phyloP scores from a whole-genome alignment of 2,888 invertebrate genomes.

The Laothoe populi region DNA sequence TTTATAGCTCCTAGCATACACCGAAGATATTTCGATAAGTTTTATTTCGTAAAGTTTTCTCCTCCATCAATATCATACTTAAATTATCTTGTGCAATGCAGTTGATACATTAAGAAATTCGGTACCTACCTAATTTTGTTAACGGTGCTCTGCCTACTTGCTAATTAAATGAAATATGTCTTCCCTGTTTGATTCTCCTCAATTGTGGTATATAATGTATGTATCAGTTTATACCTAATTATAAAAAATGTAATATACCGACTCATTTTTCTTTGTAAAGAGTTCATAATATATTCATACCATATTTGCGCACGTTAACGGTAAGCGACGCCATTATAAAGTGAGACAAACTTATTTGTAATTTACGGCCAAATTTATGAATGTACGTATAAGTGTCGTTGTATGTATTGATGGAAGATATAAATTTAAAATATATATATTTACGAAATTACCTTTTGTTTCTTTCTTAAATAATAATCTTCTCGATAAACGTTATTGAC shows the following conservation, averaged over 20 bases:
- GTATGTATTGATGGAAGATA: conserved; percentile 86
- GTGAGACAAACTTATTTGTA: conserved; percentile 67
- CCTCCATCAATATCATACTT: conserved; percentile 84
- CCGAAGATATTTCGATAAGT: conserved; percentile 85
- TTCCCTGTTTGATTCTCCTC: conserved; percentile 62
- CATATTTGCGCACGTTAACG: conserved; percentile 24
- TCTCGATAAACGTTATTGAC: background rate
- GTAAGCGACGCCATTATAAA: conserved; percentile 66
- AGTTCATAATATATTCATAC: conserved; percentile 15
- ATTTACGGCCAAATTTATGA: conserved; percentile 75
- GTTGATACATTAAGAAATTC: conserved; percentile 52
- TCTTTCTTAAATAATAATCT: conserved; percentile 37
- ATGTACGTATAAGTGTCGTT: conserved; percentile 79
- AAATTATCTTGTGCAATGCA: conserved; percentile 53
- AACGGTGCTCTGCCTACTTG: conserved; percentile 60
- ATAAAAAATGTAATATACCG: conserved; percentile 20
- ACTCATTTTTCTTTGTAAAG: conserved; percentile 37
- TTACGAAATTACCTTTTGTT: conserved; percentile 76
- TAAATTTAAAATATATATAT: conserved; percentile 85
- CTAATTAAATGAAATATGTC: conserved; percentile 63
- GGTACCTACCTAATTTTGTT: conserved; percentile 49
- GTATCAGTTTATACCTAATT: conserved; percentile 14
- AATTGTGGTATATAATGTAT: conserved; percentile 3
- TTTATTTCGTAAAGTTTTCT: conserved; percentile 84
- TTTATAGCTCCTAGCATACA: conserved; percentile 85